A percentile compares a stretch with the other conserved stretches of the same genome.
Conservation (phyloP, 2,888 invertebrate genomes). For the Stenodera caucasica region DNA sequence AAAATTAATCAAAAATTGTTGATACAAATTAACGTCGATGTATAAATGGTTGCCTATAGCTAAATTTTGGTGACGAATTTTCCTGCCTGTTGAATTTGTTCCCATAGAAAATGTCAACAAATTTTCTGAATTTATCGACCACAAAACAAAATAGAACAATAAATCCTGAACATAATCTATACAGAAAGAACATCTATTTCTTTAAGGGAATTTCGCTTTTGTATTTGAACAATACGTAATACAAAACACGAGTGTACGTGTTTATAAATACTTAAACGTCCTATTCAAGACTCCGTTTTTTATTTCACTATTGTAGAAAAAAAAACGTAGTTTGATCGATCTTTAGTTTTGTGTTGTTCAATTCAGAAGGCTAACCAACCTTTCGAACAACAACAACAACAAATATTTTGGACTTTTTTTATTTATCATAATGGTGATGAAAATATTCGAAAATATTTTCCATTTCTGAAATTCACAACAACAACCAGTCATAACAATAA, state of each 20-base stretch:
- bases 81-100: too few species aligned
- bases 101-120: too few species aligned
- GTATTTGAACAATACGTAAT: slow-evolving; percentile 1
- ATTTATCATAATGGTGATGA: too few species aligned
- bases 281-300: not conserved
- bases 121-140: not conserved
- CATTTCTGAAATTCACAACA: not conserved
- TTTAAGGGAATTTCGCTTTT: not conserved
- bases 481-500: not conserved
- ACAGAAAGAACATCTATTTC: not conserved
- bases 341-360: not conserved
- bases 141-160: not conserved
- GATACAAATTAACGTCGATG: too few species aligned
- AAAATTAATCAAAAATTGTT: too few species aligned
- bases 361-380: not conserved
- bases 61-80: too few species aligned
- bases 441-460: not conserved
- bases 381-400: not conserved
- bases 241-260: not conserved
- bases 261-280: slow-evolving; percentile 1
- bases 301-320: not conserved
- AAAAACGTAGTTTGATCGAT: not conserved
- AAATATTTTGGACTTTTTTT: too few species aligned
- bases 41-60: not conserved
- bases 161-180: not conserved